phyloP scores from a whole-genome alignment of 2,888 invertebrate species.

The Caenorhabditis sulstoni region DNA sequence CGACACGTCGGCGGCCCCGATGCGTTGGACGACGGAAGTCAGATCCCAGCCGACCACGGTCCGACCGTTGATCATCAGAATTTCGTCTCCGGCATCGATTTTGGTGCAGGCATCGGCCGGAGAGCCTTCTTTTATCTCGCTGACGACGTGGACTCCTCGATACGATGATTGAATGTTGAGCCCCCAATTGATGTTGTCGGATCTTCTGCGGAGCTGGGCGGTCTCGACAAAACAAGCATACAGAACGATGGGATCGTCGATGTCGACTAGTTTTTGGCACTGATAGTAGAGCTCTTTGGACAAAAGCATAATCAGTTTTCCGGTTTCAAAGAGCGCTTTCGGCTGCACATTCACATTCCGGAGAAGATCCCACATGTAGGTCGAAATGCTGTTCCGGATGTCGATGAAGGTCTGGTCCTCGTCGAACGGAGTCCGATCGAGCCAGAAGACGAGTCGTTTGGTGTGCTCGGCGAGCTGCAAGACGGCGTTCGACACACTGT shows the following conservation, averaged over 20 bases:
- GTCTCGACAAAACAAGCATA: constrained; percentile 93
- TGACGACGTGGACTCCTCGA: constrained; percentile 88
- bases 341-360: constrained; percentile 64
- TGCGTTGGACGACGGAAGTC: constrained; percentile 64
- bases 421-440: constrained; percentile 87
- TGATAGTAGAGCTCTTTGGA: constrained; percentile 86
- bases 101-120: constrained; percentile 93
- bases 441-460: constrained; percentile 92
- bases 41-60: constrained; percentile 81
- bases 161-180: constrained; percentile 91
- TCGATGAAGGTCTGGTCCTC: constrained; percentile 85
- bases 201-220: constrained; percentile 86
- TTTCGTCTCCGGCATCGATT: constrained; percentile 96
- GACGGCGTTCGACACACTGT: constrained; percentile 82
- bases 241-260: constrained; percentile 91
- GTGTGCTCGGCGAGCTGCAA: constrained; percentile 89
- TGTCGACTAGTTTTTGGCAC: constrained; percentile 89
- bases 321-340: constrained; percentile 61
- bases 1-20: constrained; percentile 57
- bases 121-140: constrained; percentile 90
- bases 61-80: constrained; percentile 89
- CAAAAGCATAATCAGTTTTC: constrained; percentile 62
- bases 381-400: constrained; percentile 83
- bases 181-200: constrained; percentile 83
- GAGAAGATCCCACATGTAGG: constrained; percentile 62